phyloP scores from a whole-genome alignment of 2,888 invertebrate species.

The Thera obeliscata region DNA sequence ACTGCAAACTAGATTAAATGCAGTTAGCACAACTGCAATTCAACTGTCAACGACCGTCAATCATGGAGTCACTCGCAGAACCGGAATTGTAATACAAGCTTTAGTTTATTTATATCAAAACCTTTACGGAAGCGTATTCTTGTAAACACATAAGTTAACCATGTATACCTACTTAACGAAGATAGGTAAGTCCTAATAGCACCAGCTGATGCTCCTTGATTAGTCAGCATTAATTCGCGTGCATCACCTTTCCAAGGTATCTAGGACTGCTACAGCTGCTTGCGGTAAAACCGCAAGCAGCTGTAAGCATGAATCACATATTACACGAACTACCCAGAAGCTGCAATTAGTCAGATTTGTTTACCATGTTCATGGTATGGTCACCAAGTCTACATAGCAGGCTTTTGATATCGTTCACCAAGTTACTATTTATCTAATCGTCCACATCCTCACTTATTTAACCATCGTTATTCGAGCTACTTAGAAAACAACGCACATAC shows the following conservation, averaged over 20 bases:
- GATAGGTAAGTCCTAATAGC: too few species aligned
- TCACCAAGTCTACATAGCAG: not conserved
- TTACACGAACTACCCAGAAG: slow-evolving; percentile 24
- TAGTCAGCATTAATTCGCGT: too few species aligned
- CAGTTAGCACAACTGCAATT: slow-evolving; percentile 23
- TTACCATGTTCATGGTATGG: not conserved
- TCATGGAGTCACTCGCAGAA: slow-evolving; percentile 28
- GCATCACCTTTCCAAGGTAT: too few species aligned
- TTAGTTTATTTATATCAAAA: slow-evolving; percentile 1
- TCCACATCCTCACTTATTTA: too few species aligned
- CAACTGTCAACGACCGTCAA: slow-evolving; percentile 27
- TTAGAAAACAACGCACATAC: not conserved
- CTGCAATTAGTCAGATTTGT: not conserved
- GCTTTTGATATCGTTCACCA: too few species aligned
- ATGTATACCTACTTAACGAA: too few species aligned
- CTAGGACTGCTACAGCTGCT: too few species aligned
- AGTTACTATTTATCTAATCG: too few species aligned
- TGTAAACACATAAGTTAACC: too few species aligned
- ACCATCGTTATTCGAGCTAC: not conserved
- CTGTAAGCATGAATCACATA: slow-evolving; percentile 51
- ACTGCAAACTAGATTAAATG: slow-evolving; percentile 24
- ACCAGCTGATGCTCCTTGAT: too few species aligned
- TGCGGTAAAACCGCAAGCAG: too few species aligned
- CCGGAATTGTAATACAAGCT: slow-evolving; percentile 15
- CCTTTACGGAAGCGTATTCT: not conserved